Percentiles rank a stretch among this genome's conserved stretches.
phyloP scores from a whole-genome alignment of 2,113 vertebrate species.

The Spermophilus dauricus region DNA sequence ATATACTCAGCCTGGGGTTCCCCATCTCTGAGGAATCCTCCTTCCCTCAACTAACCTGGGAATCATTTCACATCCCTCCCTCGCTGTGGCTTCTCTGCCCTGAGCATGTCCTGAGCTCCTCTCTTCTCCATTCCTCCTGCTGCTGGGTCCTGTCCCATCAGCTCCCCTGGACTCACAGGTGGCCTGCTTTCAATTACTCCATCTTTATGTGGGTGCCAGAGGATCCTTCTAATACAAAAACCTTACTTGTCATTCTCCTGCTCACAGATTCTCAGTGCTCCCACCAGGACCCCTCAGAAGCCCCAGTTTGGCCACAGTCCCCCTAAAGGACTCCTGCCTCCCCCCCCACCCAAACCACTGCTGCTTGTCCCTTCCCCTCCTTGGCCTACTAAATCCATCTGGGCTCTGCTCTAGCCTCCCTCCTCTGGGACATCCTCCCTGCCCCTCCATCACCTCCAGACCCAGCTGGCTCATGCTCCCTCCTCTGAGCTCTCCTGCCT shows the following conservation, averaged over 20 bases:
- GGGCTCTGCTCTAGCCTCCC: constrained; percentile 78
- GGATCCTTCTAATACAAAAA: constrained; percentile 11
- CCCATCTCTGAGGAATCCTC: background rate
- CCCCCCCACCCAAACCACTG: background rate
- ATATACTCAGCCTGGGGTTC: background rate
- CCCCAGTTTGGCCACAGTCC: background rate
- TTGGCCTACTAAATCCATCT: constrained; percentile 20
- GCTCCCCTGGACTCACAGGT: background rate
- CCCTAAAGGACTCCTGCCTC: background rate
- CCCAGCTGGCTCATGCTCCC: background rate
- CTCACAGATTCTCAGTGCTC: background rate
- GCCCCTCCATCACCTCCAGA: background rate
- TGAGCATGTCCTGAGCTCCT: background rate
- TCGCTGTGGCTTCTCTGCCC: background rate
- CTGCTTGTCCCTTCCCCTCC: background rate
- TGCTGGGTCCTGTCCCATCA: background rate
- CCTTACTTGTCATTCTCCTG: background rate
- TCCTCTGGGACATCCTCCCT: constrained; percentile 62
- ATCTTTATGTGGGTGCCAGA: background rate
- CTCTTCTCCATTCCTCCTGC: background rate
- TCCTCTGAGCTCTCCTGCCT: constrained; percentile 79
- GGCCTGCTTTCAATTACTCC: background rate
- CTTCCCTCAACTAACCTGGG: background rate
- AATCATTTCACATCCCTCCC: background rate
- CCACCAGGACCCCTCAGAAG: background rate